Base-by-base conservation (phyloP, 2,888 invertebrate genomes). In the Merodon equestris region DNA sequence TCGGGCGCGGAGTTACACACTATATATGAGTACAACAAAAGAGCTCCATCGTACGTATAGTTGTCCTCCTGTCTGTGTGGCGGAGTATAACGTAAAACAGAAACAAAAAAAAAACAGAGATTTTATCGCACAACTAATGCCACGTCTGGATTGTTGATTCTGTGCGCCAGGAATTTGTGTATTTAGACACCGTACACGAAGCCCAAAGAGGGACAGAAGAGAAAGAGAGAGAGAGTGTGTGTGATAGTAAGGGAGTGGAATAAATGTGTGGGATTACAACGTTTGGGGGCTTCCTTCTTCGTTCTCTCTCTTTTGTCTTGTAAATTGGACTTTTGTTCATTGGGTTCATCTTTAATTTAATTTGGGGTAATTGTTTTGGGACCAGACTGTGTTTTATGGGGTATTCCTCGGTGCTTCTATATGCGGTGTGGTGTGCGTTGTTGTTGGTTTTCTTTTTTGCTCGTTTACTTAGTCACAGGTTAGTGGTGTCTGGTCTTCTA, bases 121-220 rank as follows among this genome's bases (percentile, higher is more conserved):
- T 77, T 67, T 72, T 77, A 77, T 77, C 77, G 67, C 61, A 72
- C 77, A 47, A 77, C 57, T 61, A 73, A 73, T 67, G 77, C 77
- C 77, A 72, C 72, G 77, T 77, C 77, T 67, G 13, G 77, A 77
- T 77, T 77, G 77, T 77, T 77, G 77, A 72, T 71, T 72, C 73
- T 77, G 51, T 72, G 67, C 44, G 61, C 56, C 67, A 51, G 61
- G 70, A 70, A 67, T 66, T 76, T 44, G 44, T 66, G 44, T 76
- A 51, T 76, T 66, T 60, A 58, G 44, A 50, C 51, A 47, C 45
- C 34, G 34, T 19, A 18, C 36, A 64, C n/a, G 40, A 19, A n/a
- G n/a, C n/a, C n/a, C n/a, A n/a, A n/a, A n/a, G n/a, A n/a, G n/a
- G n/a, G n/a, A n/a, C n/a, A n/a, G n/a, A n/a, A n/a, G n/a, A n/a